A percentile compares a stretch with the other conserved stretches of the same genome.
Evolutionary conservation across 2,888 invertebrate species (phyloP).

Genomic region (Cerastis rubricosa): DNA sequence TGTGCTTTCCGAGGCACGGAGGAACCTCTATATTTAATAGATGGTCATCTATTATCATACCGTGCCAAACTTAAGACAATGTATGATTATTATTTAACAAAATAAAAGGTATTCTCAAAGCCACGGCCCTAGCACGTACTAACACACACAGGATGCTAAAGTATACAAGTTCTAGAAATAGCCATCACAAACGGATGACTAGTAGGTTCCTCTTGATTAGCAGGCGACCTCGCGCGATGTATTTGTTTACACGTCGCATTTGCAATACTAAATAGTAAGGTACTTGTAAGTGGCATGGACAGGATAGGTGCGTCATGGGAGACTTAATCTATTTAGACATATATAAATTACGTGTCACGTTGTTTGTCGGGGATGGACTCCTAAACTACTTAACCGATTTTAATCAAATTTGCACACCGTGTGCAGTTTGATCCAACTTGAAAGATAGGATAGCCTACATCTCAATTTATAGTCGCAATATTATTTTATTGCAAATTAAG

Average conservation of each 20-base stretch:
- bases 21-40: too few relatives aligned
- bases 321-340: background rate
- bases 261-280: slow-evolving; percentile 18
- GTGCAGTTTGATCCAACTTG: too few relatives aligned
- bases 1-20: too few relatives aligned
- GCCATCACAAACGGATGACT: background rate
- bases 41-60: too few relatives aligned
- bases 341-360: too few relatives aligned
- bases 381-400: too few relatives aligned
- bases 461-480: too few relatives aligned
- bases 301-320: background rate
- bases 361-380: too few relatives aligned
- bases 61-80: too few relatives aligned
- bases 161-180: slow-evolving; percentile 28
- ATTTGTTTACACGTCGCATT: slow-evolving; percentile 34
- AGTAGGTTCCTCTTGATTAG: slow-evolving; percentile 28
- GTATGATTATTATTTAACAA: background rate
- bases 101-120: background rate
- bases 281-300: background rate
- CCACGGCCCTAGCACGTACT: background rate
- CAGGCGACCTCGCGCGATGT: slow-evolving; percentile 22
- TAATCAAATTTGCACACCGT: too few relatives aligned
- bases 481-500: too few relatives aligned
- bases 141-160: background rate
- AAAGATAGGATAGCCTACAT: too few relatives aligned